Evolutionary conservation across 2,113 vertebrate genomes (phyloP), one percentile per base, ranked within the genome.

Genomic region (Nothocercus nigrocapillus): DNA sequence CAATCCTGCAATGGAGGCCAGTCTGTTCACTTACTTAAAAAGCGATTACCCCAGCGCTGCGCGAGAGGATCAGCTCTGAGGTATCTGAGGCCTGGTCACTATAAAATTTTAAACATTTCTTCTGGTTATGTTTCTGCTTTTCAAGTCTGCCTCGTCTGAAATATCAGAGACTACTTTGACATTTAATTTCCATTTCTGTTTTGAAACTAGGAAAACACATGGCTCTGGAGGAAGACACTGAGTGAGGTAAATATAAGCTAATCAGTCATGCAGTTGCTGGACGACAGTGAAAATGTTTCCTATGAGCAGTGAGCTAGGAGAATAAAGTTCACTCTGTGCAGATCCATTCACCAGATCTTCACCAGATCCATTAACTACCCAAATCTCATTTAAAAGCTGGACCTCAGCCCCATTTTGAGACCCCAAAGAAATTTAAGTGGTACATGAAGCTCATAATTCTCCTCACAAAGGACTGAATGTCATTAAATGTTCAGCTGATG

Each of bases 1-100:
- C 96, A 97, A 95, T 89, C 91, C 94, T 90, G 91, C 82, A 97
- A 95, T 34, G 25, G 94, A 95, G 95, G 83, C n/a, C 34, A 34
- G 64, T 85, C 83, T 95, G 85, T 45, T 95, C 68, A 42, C 87
- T 85, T 78, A 58, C 89, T 96, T 89, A 91, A 80, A 96, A 94
- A 53, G 88, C 87, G 93, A 82, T 96, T 86, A 85, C 42, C 79
- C 62, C 54, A 75, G 38, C 11, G 10, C 61, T 5, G 66, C 40
- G 10, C 34, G 64, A 27, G 0, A 5, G 5, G 9, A 69, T 72
- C 88, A 11, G 30, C 53, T 69, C 42, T 17, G 17, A 27, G 38
- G 11, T 53, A 34, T n/a, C 79, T 28, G 34, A 88, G 54, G 56
- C 34, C 40, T 51, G 68, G 54, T 49, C 68, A 11, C 5, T 7